Evolutionary conservation across 2,113 vertebrate genomes (phyloP).

Genomic region (Thamnophis sirtalis): DNA sequence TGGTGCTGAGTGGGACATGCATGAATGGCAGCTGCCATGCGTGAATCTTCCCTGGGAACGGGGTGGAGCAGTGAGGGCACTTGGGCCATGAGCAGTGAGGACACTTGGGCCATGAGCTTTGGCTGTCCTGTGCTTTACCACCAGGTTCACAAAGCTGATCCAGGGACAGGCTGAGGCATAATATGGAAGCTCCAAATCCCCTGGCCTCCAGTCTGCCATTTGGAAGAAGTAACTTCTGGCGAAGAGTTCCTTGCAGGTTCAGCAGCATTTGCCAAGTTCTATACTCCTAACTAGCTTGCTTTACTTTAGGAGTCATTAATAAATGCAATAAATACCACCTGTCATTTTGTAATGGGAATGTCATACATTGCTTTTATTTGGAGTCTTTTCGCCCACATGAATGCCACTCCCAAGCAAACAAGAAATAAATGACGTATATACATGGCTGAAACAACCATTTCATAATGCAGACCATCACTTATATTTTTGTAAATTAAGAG

Average conservation of each 20-base stretch:
- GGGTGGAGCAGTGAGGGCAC: slow-evolving; percentile 78
- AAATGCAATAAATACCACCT: too few species aligned
- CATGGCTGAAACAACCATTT: not conserved
- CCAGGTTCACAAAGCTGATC: slow-evolving; percentile 58
- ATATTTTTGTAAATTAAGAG: too few species aligned
- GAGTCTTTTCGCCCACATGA: not conserved
- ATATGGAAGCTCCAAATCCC: not conserved
- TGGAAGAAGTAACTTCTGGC: not conserved
- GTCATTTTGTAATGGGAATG: too few species aligned
- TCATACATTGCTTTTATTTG: not conserved
- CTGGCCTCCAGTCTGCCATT: not conserved
- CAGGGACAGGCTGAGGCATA: not conserved
- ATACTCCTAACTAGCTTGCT: too few species aligned
- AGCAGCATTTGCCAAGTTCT: not conserved
- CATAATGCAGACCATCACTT: not conserved
- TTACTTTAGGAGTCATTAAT: too few species aligned
- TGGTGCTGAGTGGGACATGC: slow-evolving; percentile 73
- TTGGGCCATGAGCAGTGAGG: slow-evolving; percentile 64
- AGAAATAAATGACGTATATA: too few species aligned
- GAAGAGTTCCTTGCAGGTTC: not conserved
- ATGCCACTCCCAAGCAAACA: not conserved
- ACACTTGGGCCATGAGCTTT: slow-evolving; percentile 36
- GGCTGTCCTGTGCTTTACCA: slow-evolving; percentile 64
- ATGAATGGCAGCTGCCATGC: slow-evolving; percentile 40
- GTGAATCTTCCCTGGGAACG: slow-evolving; percentile 59